Base-by-base conservation (phyloP, 2,888 invertebrate species). In the Andrena bucephala region DNA sequence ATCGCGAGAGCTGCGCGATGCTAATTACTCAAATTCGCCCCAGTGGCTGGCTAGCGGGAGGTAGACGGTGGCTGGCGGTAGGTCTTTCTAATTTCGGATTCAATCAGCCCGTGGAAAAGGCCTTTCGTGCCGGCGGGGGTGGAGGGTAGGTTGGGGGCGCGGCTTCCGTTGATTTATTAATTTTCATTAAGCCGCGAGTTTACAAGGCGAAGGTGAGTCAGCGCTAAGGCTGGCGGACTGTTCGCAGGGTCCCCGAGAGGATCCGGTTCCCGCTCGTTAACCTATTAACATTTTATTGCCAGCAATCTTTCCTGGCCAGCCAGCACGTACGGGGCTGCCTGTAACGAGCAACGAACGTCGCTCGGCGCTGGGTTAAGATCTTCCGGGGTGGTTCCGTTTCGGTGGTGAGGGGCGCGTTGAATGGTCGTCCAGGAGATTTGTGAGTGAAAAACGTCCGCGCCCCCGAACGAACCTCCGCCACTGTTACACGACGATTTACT, bases 201-300 rank as follows among this genome's bases (percentile, higher is more conserved):
- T 62, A 60, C 52, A 48, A 60, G 48, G 36, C 52, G 36, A 77
- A 48, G 65, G 57, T 72, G 72, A 77, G 57, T 63, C 70, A 71
- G 76, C 57, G 57, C 48, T 7, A n/a, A 27, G 10, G 10, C 20
- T 0, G 16, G 54, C 13, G 5, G 31, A 13, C 24, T 27, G 65
- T 73, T 83, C 62, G 57, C 52, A 57, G 57, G 68, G 74, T 77
- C 70, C 54, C 63, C 63, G 71, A 29, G 67, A 36, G 73, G 65
- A 73, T 73, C 80, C 66, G 76, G 68, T 73, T 77, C 65, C 69
- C 65, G 71, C 87, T 91, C 85, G 89, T 91, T 91, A 90, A 89
- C 85, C 86, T 86, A 89, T 91, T 90, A 91, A 91, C 88, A 91
- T 91, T 91, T 91, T 91, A 91, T 91, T 91, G 86, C 89, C 77